Evolutionary conservation across 1,140 invertebrate genomes (phyloP).

Genomic region (Venustaconcha ellipsiformis): DNA sequence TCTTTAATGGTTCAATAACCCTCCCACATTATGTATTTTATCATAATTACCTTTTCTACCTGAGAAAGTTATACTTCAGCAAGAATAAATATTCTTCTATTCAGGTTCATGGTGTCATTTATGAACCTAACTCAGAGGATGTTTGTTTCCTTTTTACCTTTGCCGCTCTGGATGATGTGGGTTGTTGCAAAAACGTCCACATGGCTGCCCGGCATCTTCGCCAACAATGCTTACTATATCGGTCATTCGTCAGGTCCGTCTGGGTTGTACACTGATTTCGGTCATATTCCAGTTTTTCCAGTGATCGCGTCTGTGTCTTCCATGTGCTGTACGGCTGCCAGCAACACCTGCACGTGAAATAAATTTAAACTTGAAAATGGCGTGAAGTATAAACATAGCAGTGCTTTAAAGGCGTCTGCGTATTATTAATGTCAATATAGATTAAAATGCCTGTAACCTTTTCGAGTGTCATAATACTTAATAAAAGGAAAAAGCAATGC

Average conservation of each 20-base stretch:
- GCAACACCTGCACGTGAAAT: slow-evolving; percentile 50
- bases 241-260: slow-evolving; percentile 40
- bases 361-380: too few relatives aligned
- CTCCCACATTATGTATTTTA: background rate
- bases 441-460: too few relatives aligned
- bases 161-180: slow-evolving; percentile 53
- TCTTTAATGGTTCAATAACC: too few relatives aligned
- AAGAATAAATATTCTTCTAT: background rate
- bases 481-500: too few relatives aligned
- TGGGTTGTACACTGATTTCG: slow-evolving; percentile 60
- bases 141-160: slow-evolving; percentile 40
- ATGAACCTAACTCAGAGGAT: background rate
- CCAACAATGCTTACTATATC: slow-evolving; percentile 42
- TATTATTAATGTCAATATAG: too few relatives aligned
- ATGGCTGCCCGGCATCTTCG: slow-evolving; percentile 38
- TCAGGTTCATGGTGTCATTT: background rate
- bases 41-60: background rate
- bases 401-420: too few relatives aligned
- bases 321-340: slow-evolving; percentile 65
- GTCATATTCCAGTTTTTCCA: slow-evolving; percentile 63
- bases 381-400: too few relatives aligned
- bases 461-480: too few relatives aligned
- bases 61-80: background rate
- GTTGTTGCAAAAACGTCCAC: slow-evolving; percentile 61
- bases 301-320: slow-evolving; percentile 62